Evolutionary conservation across 2,113 vertebrate species (phyloP), one percentile per base, ranked within the genome.

Genomic region (Murina feae): DNA sequence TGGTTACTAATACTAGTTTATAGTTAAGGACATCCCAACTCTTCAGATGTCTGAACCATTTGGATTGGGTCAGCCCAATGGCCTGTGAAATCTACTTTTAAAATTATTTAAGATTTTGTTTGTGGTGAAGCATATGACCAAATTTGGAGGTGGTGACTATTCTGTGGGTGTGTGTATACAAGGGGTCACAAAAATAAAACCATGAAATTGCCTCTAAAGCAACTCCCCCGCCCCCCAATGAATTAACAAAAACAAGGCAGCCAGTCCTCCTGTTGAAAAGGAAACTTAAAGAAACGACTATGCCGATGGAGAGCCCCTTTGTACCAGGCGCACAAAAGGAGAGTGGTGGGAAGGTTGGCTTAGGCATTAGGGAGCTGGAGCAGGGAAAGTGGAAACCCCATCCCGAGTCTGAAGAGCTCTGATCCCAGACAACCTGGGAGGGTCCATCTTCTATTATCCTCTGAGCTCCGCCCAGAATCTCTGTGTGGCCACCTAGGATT

Each of bases 391-490:
- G 30, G 74, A 9, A 14, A 32, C 44, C 23, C 30, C 58, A 2
- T 20, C 21, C 35, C 18, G 0, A 1, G 0, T 4, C 32, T 2
- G 37, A 20, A 51, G 35, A 60, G 17, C 30, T 1, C 1, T 0
- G 4, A 49, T 17, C 49, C 39, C 47, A 71, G 69, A 39, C 82
- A n/a, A 6, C 12, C n/a, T 12, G 30, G 25, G 21, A 42, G 4
- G 9, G 14, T 55, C 35, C 28, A 4, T 6, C 44, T 72, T 51
- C 75, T 58, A 9, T 55, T 21, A 55, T 0, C 9, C 20, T 82
- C 63, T 66, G 44, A 75, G 37, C 76, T 93, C 58, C 0, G 6
- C 32, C 55, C 53, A 47, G n/a, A 86, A 49, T 23, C 58, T 63
- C 49, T 42, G 1, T 28, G 6, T 0, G 16, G 86, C 14, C 63